phyloP scores from a whole-genome alignment of 2,888 invertebrate genomes.

The Torymus aiolomorphi region DNA sequence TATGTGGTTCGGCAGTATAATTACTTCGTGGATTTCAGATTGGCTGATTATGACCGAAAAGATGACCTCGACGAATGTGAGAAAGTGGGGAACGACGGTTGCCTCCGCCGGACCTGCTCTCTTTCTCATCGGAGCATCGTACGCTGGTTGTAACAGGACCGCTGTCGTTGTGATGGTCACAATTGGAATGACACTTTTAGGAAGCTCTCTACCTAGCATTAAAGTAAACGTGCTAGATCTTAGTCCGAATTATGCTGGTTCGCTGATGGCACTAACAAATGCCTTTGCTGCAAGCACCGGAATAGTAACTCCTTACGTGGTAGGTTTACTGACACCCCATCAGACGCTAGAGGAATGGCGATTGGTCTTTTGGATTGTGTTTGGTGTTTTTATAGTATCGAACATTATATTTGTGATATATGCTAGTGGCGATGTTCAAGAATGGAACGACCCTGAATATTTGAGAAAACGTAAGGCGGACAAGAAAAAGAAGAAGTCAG shows the following conservation, averaged over 20 bases:
- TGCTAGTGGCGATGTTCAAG: slow-evolving; percentile 85
- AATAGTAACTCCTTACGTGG: slow-evolving; percentile 82
- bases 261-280: slow-evolving; percentile 76
- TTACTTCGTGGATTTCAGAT: slow-evolving; percentile 74
- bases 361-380: slow-evolving; percentile 87
- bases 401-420: slow-evolving; percentile 83
- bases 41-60: slow-evolving; percentile 70
- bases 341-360: slow-evolving; percentile 81
- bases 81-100: slow-evolving; percentile 76
- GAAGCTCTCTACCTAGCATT: slow-evolving; percentile 76
- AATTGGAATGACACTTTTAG: slow-evolving; percentile 76
- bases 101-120: slow-evolving; percentile 76
- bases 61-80: slow-evolving; percentile 72
- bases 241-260: slow-evolving; percentile 76
- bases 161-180: slow-evolving; percentile 75
- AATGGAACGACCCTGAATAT: slow-evolving; percentile 83
- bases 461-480: slow-evolving; percentile 59
- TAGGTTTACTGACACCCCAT: slow-evolving; percentile 79
- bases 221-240: slow-evolving; percentile 76
- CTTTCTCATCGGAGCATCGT: slow-evolving; percentile 76
- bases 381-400: slow-evolving; percentile 81
- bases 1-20: slow-evolving; percentile 75
- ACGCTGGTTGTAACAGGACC: slow-evolving; percentile 74
- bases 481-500: slow-evolving; percentile 32
- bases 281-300: slow-evolving; percentile 85